Evolutionary conservation across 2,113 vertebrate species (phyloP), one percentile per base, ranked within the genome.

Genomic region (Junco hyemalis): DNA sequence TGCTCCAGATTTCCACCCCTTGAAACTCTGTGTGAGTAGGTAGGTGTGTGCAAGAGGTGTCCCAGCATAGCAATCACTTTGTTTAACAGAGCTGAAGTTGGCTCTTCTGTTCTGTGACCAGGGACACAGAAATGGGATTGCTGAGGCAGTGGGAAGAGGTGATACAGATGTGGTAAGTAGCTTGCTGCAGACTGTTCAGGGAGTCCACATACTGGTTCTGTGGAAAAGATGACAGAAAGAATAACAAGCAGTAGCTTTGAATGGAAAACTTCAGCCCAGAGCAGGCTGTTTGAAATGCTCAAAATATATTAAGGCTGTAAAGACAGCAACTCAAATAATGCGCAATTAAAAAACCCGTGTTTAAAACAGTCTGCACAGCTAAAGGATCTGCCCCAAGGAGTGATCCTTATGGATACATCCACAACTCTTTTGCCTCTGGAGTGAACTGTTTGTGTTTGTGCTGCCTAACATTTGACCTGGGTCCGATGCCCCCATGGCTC

Each of bases 361-460:
- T 93, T 85, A 47, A 78, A 92, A 66, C 10, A 95, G 51, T 81
- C 92, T 91, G 1, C 36, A 14, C 29, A 71, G 83, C 72, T 86
- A 63, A 81, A 93, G 91, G 60, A 90, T 86, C 76, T 94, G 86
- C 92, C 92, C 24, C 56, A 88, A 88, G 96, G 92, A 93, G 15
- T 3, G 1, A 86, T 94, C 86, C 86, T 70, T 80, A 25, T 3
- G 8, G 64, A 60, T 63, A 69, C 60, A 88, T 71, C 64, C 92
- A 86, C 82, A 81, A 56, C 82, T 96, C 60, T 73, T 56, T 54
- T 0, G 11, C 80, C 83, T 94, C 69, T 93, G 23, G 77, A 92
- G 68, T n/a, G 80, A 93, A 88, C 86, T 92, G 82, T 45, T 89
- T 88, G 76, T 66, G 68, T 82, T 88, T 90, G 80, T 73, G 68